These are phyloP conservation scores for Ernsta delagoae DNA, from an alignment of 2,888 invertebrate genomes.

Conservation along the genomic window DNA sequence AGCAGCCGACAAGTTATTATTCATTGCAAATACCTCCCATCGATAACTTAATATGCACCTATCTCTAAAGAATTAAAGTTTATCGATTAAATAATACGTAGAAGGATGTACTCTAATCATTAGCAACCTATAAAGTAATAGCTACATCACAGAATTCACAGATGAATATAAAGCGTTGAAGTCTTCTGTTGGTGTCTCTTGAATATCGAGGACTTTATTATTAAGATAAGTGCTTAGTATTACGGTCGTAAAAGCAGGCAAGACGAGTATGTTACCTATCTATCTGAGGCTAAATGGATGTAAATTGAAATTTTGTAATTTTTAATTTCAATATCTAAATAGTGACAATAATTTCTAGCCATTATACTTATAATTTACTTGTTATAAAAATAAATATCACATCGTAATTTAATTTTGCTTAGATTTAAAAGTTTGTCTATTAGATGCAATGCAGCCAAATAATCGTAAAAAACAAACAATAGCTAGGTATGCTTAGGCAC, in stretches of 20 bases:
- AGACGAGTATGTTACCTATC: background rate
- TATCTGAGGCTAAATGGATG: too few species aligned
- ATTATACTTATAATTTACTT: too few species aligned
- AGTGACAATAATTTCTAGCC: too few species aligned
- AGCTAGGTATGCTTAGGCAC: background rate
- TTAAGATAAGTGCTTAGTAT: background rate
- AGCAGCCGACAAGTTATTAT: slow-evolving; percentile 46
- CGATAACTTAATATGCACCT: slow-evolving; percentile 31
- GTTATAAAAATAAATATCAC: too few species aligned
- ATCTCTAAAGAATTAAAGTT: slow-evolving; percentile 20
- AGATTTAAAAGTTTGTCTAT: background rate
- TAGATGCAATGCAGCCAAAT: slow-evolving; percentile 6
- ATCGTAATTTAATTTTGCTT: too few species aligned
- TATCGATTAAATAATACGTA: background rate
- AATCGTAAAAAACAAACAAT: slow-evolving; percentile 18
- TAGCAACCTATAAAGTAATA: slow-evolving; percentile 24
- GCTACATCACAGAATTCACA: slow-evolving; percentile 2
- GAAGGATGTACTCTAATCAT: slow-evolving; percentile 12
- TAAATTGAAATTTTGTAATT: too few species aligned
- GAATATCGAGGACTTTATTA: slow-evolving; percentile 14
- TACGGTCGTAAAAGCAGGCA: background rate
- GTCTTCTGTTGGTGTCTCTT: slow-evolving; percentile 23
- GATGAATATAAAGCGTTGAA: slow-evolving; percentile 35
- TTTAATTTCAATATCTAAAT: too few species aligned
- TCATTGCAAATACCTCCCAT: slow-evolving; percentile 39